These are phyloP conservation scores for Notodonta ziczac DNA, from an alignment of 2,888 invertebrate species.

Conservation along the genomic window DNA sequence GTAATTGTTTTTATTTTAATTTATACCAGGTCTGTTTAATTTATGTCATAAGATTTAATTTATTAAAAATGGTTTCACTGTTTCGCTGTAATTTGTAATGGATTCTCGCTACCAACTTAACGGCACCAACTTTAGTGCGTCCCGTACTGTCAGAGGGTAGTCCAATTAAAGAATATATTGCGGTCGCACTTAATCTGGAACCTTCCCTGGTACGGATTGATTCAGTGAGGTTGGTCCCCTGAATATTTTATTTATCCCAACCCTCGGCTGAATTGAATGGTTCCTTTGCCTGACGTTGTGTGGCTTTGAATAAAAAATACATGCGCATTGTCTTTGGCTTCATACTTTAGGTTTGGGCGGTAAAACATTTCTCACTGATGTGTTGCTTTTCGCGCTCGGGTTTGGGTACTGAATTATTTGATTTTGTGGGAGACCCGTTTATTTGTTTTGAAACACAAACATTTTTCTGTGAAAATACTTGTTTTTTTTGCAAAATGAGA, in stretches of 20 bases:
- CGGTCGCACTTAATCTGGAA: conserved; percentile 53
- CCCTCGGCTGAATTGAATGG: conserved; percentile 45
- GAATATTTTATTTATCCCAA: conserved; percentile 59
- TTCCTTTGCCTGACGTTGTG: conserved; percentile 48
- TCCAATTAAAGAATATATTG: conserved; percentile 62
- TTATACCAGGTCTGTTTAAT: no score
- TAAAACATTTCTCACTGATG: conserved; percentile 30
- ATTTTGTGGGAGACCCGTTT: conserved; percentile 4
- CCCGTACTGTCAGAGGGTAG: conserved; percentile 33
- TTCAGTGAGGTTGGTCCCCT: conserved; percentile 58
- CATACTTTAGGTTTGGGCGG: conserved; percentile 27
- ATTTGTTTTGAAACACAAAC: background rate
- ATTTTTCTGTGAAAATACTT: no score
- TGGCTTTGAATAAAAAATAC: conserved; percentile 57
- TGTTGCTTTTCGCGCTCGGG: conserved; percentile 6
- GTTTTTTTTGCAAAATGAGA: no score
- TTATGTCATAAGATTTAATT: no score
- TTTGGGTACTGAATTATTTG: background rate
- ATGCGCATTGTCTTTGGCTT: conserved; percentile 45
- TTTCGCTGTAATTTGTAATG: no score
- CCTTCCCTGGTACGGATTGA: conserved; percentile 57
- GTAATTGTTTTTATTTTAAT: no score
- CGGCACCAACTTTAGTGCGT: conserved; percentile 3
- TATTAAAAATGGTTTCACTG: no score
- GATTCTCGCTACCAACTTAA: background rate